These are phyloP conservation scores for Glaucidium brasilianum DNA, from an alignment of 2,113 vertebrate genomes.

Conservation along the genomic window DNA sequence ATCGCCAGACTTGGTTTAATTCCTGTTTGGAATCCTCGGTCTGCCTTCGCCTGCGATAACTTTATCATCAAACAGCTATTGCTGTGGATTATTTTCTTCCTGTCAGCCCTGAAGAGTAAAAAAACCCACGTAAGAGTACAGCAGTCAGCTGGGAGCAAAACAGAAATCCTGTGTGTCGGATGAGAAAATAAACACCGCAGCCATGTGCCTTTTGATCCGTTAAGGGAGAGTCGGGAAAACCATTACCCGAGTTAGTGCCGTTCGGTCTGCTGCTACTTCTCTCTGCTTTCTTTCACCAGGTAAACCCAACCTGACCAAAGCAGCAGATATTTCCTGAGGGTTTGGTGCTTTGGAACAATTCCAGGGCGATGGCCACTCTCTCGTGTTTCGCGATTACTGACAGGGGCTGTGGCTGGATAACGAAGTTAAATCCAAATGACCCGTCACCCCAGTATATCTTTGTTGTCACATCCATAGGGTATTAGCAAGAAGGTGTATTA, in stretches of 20 bases:
- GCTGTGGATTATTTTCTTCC: neutral
- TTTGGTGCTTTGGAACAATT: neutral
- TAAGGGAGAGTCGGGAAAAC: neutral
- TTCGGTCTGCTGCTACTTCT: neutral
- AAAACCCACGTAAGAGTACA: fast-evolving
- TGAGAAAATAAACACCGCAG: neutral
- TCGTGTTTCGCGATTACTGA: no score
- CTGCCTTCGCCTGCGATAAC: neutral
- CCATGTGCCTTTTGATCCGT: fast-evolving
- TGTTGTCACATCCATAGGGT: neutral
- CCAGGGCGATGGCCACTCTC: neutral
- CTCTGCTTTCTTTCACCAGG: neutral
- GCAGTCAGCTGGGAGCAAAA: neutral
- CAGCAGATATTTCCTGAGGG: neutral
- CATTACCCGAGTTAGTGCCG: fast-evolving
- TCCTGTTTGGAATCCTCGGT: neutral
- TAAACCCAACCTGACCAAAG: neutral
- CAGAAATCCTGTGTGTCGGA: neutral
- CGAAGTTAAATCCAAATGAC: neutral
- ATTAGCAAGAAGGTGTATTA: fast-evolving
- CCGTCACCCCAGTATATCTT: neutral
- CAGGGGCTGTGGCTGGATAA: neutral
- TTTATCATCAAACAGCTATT: neutral
- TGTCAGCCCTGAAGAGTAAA: neutral
- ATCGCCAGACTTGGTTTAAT: neutral